Evolutionary conservation across 2,113 vertebrate species (phyloP).

Genomic region (Cyprinus carpio): DNA sequence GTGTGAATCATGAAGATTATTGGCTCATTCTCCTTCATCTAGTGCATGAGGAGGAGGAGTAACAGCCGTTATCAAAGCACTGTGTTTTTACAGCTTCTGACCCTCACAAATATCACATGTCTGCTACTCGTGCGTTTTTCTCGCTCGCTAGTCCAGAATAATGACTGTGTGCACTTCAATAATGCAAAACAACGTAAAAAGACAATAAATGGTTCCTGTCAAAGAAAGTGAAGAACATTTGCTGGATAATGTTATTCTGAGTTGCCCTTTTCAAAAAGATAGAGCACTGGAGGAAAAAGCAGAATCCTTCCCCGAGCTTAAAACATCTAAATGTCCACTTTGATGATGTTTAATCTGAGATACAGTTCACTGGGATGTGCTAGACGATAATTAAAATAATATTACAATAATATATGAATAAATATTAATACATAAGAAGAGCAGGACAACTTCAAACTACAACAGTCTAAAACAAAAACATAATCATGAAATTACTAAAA

Average conservation of each 20-base stretch:
- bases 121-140: background rate
- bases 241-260: too few relatives aligned
- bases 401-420: background rate
- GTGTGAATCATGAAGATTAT: slow-evolving; percentile 99
- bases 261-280: too few relatives aligned
- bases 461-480: too few relatives aligned
- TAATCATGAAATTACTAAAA: too few relatives aligned
- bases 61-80: slow-evolving; percentile 81
- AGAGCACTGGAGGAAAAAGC: background rate
- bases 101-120: background rate
- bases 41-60: slow-evolving; percentile 77
- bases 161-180: background rate
- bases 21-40: slow-evolving; percentile 99
- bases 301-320: background rate
- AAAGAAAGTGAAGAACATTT: background rate
- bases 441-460: too few relatives aligned
- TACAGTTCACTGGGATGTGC: background rate
- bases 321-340: background rate
- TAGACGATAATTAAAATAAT: background rate
- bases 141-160: background rate
- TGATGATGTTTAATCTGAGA: too few relatives aligned
- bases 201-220: background rate
- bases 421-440: too few relatives aligned
- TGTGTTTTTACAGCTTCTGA: slow-evolving; percentile 11
- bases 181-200: background rate